Evolutionary conservation across 1,140 invertebrate genomes (phyloP), one percentile per base, ranked within the genome.

Genomic region (Cephus cinctus): DNA sequence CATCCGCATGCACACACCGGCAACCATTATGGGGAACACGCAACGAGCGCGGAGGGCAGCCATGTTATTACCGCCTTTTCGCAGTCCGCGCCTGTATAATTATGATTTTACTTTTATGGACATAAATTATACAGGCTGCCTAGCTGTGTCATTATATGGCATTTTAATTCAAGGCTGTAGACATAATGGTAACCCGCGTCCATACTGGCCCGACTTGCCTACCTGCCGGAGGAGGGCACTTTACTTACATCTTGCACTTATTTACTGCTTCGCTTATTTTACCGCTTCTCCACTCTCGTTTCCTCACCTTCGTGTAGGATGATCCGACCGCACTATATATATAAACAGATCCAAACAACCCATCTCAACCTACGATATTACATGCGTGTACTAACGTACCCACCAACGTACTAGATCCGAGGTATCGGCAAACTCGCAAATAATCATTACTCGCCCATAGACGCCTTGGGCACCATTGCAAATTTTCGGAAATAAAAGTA

Each of bases 51-150:
- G 30, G 44, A 48, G 44, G 54, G 42, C 57, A 63, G 65, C 58
- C 55, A 48, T 73, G 56, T 73, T 71, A 73, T 73, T 72, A 73
- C 69, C 62, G 67, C 61, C 71, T 72, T 72, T 72, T 73, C 65
- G 67, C 63, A 71, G 68, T 63, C 59, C 57, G 55, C 61, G 58
- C 65, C 69, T 69, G 65, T 72, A 67, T 72, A 72, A 74, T 74
- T 74, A 74, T 74, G 69, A 72, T 72, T 74, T 74, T 74, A 74
- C 71, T 74, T 74, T 74, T 74, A 74, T 74, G 71, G 69, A 71
- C 71, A 72, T 72, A 74, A 74, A 74, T 72, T 74, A 74, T 56
- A 72, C 64, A 63, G 58, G 57, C 52, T 55, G 62, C 48, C 57
- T 67, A 62, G 67, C 68, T 67, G 67, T 72, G 71, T 74, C 71